phyloP scores from a whole-genome alignment of 2,797 vertebrate genomes.

The Pygocentrus nattereri region DNA sequence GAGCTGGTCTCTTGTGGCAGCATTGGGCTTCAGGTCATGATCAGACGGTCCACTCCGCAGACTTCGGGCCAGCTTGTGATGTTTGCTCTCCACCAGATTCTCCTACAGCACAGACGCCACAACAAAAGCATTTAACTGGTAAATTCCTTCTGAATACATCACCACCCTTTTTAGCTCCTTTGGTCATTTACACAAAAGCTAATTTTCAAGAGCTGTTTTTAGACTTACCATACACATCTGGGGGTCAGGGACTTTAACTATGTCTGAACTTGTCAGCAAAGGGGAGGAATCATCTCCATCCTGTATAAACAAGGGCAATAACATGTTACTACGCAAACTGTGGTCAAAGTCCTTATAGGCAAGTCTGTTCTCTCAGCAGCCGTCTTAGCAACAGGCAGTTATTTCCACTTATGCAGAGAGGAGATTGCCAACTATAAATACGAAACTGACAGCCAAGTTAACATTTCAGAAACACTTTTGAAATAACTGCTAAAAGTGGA shows the following conservation, averaged over 20 bases:
- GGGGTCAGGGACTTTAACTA: constrained; percentile 97
- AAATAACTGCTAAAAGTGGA: too few species aligned
- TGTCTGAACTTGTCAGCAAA: constrained; percentile 90
- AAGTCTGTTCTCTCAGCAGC: background rate
- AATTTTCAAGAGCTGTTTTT: background rate
- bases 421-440: background rate
- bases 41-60: constrained; percentile 96
- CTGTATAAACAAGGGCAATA: constrained; percentile 67
- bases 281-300: constrained; percentile 92
- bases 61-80: constrained; percentile 97
- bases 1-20: constrained; percentile 94
- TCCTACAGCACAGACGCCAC: constrained; percentile 78
- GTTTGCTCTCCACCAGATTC: constrained; percentile 98
- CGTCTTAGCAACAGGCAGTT: background rate
- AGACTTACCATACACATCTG: constrained; percentile 96
- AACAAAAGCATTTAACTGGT: background rate
- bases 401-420: background rate
- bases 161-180: too few species aligned
- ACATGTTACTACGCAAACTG: background rate
- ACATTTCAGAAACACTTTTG: too few species aligned
- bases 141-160: background rate
- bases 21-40: constrained; percentile 97
- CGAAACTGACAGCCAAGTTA: too few species aligned
- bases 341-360: background rate
- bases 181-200: background rate